Evolutionary conservation across 2,888 invertebrate genomes (phyloP), one percentile per base, ranked within the genome.

Genomic region (Mantis religiosa): DNA sequence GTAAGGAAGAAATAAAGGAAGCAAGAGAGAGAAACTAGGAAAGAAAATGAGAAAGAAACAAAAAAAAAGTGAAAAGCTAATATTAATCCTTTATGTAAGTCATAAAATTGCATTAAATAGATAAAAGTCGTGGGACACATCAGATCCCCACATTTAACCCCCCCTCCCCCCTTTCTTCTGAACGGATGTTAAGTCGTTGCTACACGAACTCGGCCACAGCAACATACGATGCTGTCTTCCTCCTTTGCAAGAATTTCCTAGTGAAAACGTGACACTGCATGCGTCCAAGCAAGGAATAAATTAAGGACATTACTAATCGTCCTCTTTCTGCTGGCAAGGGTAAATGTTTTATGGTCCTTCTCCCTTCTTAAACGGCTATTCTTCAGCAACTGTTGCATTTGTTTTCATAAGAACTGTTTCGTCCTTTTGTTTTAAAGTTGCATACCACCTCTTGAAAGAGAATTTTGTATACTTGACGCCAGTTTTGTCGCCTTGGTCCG

Each of bases 221-320:
- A 41, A 41, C 41, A 41, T 41, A 41, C 41, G 41, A 41, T 41
- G 41, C 25, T 71, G 54, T 71, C 54, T 71, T 71, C 54, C 54
- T 71, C 54, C 54, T 20, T 71, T 71, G 54, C 54, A 71, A 71
- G 54, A 71, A 15, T 71, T 71, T 71, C 25, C 20, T 71, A 71
- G 54, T 71, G 54, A 71, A 71, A 85, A 86, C 86, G 86, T 86
- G 86, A 86, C 86, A 30, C 20, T 28, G 86, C 86, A 86, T 86
- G 86, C 54, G 54, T 28, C 81, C 27, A 54, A 86, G 86, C 54
- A 54, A 71, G 86, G 86, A 54, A 86, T 86, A 86, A 86, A 86
- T 86, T 86, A 86, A 81, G 20, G 81, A 86, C 86, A 81, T 71
- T 86, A 71, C 54, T 71, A 71, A 71, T 71, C 54, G 54, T 71